Evolutionary conservation across 2,888 invertebrate species (phyloP), one percentile per base, ranked within the genome.

Genomic region (Machimus rusticus): DNA sequence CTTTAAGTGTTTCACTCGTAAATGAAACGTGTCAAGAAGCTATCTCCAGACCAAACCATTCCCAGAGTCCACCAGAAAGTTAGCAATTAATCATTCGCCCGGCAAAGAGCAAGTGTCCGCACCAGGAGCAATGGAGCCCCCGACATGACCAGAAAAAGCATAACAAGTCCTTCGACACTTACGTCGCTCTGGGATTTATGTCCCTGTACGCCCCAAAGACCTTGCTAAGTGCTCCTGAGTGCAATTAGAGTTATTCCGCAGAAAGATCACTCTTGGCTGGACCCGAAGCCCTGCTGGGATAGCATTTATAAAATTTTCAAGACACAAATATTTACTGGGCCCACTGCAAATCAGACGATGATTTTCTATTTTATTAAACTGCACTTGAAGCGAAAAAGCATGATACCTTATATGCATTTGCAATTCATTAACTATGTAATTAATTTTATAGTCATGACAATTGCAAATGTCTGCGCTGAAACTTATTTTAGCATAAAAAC

Each of bases 11-110:
- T 51, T 34, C 57, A 77, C 39, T 77, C 77, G 31, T 39, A 88
- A 88, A 88, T 88, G 87, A 78, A 86, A 87, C 88, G 86, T 88
- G 88, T 88, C 88, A 88, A 87, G 87, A 86, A 85, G 87, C 76
- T 86, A 86, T 87, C 86, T 78, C 57, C 66, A 87, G 86, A 86
- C 86, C 74, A 78, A 46, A 46, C 43, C 43, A 46, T 82, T 87
- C 86, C 87, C 77, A 81, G 57, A 87, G 86, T 84, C 87, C 87
- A 86, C 87, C 87, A 66, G 66, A 79, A 74, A 81, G 82, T 39
- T 55, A 46, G 85, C 88, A 86, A 88, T 88, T 87, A 88, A 88
- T 88, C 88, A 88, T 87, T 86, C 76, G 55, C 2, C 51, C 51
- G n/a, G 66, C 66, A 23, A 23, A 77, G 84, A 81, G 55, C 81